A percentile compares a stretch with the other conserved stretches of the same genome.
These are phyloP conservation scores for Zootermopsis nevadensis DNA, from an alignment of 2,888 invertebrate species.

Conservation along the genomic window DNA sequence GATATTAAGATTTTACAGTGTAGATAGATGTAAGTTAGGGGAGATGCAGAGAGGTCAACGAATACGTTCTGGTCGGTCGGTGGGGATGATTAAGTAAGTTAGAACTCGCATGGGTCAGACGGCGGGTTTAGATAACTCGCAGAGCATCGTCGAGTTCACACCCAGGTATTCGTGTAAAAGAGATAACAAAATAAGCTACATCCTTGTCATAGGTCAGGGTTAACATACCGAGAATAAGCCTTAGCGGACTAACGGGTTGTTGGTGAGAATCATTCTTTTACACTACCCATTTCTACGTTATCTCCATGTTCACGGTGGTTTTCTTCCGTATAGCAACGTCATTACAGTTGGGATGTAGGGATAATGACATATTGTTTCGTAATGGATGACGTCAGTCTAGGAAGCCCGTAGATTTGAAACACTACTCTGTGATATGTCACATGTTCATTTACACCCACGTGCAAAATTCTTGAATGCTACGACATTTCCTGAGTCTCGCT, in stretches of 20 bases:
- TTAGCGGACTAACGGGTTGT: background rate
- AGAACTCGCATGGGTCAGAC: background rate
- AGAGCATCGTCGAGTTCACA: background rate
- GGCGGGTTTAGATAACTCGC: background rate
- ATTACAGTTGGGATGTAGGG: background rate
- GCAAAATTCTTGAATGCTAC: background rate
- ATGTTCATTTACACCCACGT: background rate
- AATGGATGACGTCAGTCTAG: background rate
- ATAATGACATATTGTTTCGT: background rate
- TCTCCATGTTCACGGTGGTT: background rate
- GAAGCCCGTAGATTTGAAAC: background rate
- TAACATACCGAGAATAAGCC: background rate
- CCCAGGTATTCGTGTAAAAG: background rate
- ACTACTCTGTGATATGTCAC: background rate
- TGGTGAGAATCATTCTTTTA: background rate
- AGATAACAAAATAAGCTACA: background rate
- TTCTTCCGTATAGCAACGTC: background rate
- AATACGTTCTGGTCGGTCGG: background rate
- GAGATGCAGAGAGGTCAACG: background rate
- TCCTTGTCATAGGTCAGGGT: background rate
- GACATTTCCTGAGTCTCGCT: too few species aligned
- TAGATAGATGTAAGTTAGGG: background rate
- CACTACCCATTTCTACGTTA: background rate
- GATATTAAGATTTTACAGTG: too few species aligned
- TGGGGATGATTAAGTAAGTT: constrained; percentile 10